These are phyloP conservation scores for Drosophila kepulauana DNA, from an alignment of 1,140 invertebrate genomes.

Conservation along the genomic window DNA sequence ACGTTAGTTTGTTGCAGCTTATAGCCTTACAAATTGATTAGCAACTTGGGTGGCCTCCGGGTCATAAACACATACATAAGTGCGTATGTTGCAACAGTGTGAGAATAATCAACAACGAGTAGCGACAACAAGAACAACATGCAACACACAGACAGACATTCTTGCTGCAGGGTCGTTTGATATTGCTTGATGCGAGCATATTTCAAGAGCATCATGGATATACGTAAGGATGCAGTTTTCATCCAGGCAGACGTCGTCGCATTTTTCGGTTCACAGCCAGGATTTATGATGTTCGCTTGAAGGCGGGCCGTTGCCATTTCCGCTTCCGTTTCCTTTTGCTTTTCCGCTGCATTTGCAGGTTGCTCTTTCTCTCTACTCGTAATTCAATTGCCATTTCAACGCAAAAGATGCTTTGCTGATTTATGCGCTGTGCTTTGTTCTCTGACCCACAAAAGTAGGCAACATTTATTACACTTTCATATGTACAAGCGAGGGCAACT, in stretches of 20 bases:
- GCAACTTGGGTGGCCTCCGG: background rate
- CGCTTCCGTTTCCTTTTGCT: conserved; percentile 19
- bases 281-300: conserved; percentile 58
- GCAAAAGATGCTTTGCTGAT: conserved; percentile 52
- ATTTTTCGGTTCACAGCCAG: conserved; percentile 48
- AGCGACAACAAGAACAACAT: background rate
- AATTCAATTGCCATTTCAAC: conserved; percentile 69
- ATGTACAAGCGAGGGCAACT: conserved; percentile 15
- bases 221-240: conserved; percentile 5
- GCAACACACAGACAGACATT: conserved; percentile 4
- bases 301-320: conserved; percentile 56
- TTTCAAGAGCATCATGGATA: conserved; percentile 22
- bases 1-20: conserved; percentile 10
- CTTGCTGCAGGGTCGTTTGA: background rate
- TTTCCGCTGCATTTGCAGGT: conserved; percentile 51
- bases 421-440: conserved; percentile 39
- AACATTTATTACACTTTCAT: conserved; percentile 24
- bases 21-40: conserved; percentile 21
- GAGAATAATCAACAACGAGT: conserved; percentile 9
- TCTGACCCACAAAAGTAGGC: conserved; percentile 46
- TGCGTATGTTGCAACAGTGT: conserved; percentile 13
- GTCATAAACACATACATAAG: background rate
- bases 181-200: conserved; percentile 30
- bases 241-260: conserved; percentile 14
- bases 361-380: conserved; percentile 42